Evolutionary conservation across 2,797 vertebrate species (phyloP).

Genomic region (Bradypodion pumilum): DNA sequence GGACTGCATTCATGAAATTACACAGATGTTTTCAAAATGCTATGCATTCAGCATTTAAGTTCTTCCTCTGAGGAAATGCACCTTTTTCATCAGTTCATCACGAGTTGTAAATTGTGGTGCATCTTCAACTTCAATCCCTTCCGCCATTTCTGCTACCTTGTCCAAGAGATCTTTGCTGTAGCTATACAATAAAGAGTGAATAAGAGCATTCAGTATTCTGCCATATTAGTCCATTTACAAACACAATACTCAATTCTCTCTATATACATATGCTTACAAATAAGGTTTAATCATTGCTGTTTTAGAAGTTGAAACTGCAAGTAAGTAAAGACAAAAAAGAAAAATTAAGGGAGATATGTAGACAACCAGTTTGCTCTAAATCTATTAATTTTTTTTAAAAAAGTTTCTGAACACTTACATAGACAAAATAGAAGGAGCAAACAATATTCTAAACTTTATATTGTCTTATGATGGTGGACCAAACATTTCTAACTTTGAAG

Average conservation of each 20-base stretch:
- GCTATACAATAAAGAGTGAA: constrained; percentile 69
- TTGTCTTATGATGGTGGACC: no score
- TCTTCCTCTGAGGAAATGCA: constrained; percentile 50
- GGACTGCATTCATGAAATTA: neutral
- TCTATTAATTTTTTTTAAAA: neutral
- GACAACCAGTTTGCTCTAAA: neutral
- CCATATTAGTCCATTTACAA: neutral
- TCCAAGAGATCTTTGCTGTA: constrained; percentile 84
- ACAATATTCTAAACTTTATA: neutral
- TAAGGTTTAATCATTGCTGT: neutral
- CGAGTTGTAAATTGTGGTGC: constrained; percentile 88
- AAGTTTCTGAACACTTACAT: neutral
- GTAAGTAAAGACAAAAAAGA: neutral
- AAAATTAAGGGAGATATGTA: neutral
- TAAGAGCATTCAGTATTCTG: neutral
- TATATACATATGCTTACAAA: neutral
- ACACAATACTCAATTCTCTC: neutral
- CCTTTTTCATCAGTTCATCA: constrained; percentile 86
- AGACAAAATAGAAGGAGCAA: neutral
- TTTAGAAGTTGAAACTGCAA: neutral
- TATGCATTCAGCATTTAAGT: neutral
- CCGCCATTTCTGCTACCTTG: constrained; percentile 85
- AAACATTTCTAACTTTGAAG: neutral
- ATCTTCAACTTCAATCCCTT: constrained; percentile 85
- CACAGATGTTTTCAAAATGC: neutral